Conservation (phyloP, 2,113 vertebrate genomes). For the Crocuta crocuta region DNA sequence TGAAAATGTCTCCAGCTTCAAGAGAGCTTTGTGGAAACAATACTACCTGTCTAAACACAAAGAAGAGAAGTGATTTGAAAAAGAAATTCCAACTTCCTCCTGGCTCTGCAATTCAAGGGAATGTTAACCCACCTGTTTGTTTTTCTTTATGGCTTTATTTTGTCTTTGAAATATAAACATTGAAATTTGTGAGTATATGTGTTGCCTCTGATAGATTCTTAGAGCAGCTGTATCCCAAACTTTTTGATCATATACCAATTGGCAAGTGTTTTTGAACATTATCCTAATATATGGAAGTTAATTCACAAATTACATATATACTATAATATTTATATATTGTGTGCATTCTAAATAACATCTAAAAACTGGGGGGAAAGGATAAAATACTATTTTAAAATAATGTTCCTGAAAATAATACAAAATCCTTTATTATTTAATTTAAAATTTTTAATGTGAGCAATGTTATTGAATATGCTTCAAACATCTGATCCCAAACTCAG, state of each 20-base stretch:
- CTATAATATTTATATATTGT: background rate
- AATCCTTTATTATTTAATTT: constrained; percentile 14
- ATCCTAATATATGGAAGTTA: background rate
- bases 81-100: constrained; percentile 19
- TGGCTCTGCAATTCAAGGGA: background rate
- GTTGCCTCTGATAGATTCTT: background rate
- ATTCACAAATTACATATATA: background rate
- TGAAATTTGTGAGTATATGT: background rate
- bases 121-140: constrained; percentile 11
- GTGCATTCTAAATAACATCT: background rate
- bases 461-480: constrained; percentile 19
- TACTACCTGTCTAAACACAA: constrained; percentile 20
- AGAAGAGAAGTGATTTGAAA: constrained; percentile 47
- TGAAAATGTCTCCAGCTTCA: background rate
- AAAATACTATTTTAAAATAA: constrained; percentile 6
- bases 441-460: constrained; percentile 15
- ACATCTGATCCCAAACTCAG: background rate
- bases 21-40: background rate
- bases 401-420: background rate
- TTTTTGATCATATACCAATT: constrained; percentile 13
- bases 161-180: constrained; percentile 59
- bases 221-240: background rate
- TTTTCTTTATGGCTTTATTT: constrained; percentile 41
- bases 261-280: constrained; percentile 24
- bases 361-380: background rate